Evolutionary conservation across 2,797 vertebrate genomes (phyloP).

Genomic region (Ctenochaetus hawaiiensis): DNA sequence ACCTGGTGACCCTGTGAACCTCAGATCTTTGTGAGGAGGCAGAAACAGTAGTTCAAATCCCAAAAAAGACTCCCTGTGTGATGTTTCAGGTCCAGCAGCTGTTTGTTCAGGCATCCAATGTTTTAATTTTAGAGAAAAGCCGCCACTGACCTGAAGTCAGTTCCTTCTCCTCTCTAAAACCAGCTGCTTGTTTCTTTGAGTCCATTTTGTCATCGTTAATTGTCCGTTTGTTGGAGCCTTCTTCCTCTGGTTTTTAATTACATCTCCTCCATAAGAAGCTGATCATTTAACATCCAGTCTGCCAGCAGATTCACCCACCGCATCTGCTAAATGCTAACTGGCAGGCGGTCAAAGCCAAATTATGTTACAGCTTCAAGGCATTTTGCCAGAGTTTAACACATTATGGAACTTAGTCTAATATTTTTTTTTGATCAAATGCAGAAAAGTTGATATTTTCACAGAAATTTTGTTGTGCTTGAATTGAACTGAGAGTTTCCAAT

Average conservation of each 20-base stretch:
- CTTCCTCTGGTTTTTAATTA: constrained; percentile 42
- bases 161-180: not conserved
- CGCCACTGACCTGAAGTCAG: constrained; percentile 19
- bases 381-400: too few relatives aligned
- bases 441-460: too few relatives aligned
- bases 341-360: constrained; percentile 26
- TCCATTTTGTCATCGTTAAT: constrained; percentile 16
- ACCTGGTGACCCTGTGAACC: not conserved
- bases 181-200: constrained; percentile 11
- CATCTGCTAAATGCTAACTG: constrained; percentile 55
- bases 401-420: not conserved
- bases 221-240: constrained; percentile 15
- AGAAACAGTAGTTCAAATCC: constrained; percentile 3
- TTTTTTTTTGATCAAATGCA: too few relatives aligned
- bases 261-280: constrained; percentile 33
- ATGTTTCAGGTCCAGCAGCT: constrained; percentile 28
- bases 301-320: constrained; percentile 34
- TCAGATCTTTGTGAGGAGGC: not conserved
- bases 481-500: too few relatives aligned
- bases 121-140: constrained; percentile 36
- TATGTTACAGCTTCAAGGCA: constrained; percentile 13
- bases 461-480: too few relatives aligned
- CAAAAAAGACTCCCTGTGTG: not conserved
- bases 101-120: not conserved
- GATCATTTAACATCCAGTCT: constrained; percentile 39